phyloP scores from a whole-genome alignment of 2,888 invertebrate genomes.

The Eumacrocentrus americanus region DNA sequence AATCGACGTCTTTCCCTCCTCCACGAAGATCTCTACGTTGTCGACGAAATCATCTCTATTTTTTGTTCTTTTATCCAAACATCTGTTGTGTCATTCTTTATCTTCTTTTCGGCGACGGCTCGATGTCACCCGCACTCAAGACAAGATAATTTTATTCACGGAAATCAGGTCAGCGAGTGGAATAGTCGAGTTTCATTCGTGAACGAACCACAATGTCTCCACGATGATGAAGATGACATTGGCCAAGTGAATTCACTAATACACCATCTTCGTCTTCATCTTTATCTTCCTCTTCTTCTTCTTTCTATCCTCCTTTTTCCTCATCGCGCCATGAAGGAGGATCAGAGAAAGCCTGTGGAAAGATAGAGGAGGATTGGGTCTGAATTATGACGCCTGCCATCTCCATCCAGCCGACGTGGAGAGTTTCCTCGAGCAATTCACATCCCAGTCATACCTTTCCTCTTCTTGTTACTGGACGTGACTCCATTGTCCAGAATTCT shows the following conservation, averaged over 20 bases:
- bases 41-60: background rate
- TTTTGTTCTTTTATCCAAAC: background rate
- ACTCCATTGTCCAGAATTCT: slow-evolving; percentile 19
- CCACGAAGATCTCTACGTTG: too few relatives aligned
- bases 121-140: background rate
- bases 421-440: slow-evolving; percentile 8
- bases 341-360: background rate
- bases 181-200: background rate
- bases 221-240: slow-evolving; percentile 1
- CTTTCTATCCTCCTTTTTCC: too few relatives aligned
- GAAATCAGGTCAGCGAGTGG: slow-evolving; percentile 4
- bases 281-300: too few relatives aligned
- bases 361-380: background rate
- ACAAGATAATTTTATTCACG: slow-evolving; percentile 1
- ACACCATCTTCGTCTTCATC: too few relatives aligned
- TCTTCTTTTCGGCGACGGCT: background rate
- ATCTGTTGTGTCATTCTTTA: too few relatives aligned
- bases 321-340: too few relatives aligned
- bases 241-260: slow-evolving; percentile 17
- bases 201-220: slow-evolving; percentile 6
- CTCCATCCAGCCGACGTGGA: background rate
- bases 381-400: slow-evolving; percentile 19
- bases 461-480: slow-evolving; percentile 21
- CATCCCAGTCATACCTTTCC: slow-evolving; percentile 20
- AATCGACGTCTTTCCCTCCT: slow-evolving; percentile 37